Evolutionary conservation across 2,888 invertebrate genomes (phyloP).

Genomic region (Therioaphis trifolii): DNA sequence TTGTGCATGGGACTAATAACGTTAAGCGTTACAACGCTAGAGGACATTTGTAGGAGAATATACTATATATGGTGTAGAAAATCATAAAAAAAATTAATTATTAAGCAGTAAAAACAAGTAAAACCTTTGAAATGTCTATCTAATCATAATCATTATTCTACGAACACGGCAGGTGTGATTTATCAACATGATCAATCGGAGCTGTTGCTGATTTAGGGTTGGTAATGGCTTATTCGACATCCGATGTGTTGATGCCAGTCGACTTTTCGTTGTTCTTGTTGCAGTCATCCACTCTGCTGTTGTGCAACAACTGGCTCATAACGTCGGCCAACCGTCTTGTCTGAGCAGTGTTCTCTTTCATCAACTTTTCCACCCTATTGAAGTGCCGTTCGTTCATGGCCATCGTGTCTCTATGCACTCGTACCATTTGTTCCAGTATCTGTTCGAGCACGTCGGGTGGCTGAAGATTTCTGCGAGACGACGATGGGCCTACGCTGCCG

Average conservation of each 20-base stretch:
- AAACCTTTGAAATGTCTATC: neutral
- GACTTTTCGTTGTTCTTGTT: constrained; percentile 16
- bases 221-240: neutral
- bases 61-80: neutral
- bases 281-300: neutral
- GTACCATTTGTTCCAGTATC: constrained; percentile 41
- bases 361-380: constrained; percentile 28
- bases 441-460: constrained; percentile 47
- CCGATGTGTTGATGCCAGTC: neutral
- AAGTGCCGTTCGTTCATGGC: constrained; percentile 32
- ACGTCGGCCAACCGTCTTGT: constrained; percentile 47
- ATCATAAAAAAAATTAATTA: neutral
- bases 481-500: neutral
- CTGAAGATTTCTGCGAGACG: neutral
- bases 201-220: neutral
- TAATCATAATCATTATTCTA: neutral
- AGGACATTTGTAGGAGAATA: no score
- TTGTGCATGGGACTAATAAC: neutral
- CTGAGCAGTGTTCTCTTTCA: constrained; percentile 29
- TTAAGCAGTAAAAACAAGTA: neutral
- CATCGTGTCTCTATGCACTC: constrained; percentile 11
- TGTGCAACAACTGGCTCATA: constrained; percentile 20
- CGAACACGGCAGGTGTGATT: neutral
- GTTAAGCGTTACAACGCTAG: no score
- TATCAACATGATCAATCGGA: neutral